Base-by-base conservation (phyloP, 2,113 vertebrate species). In the Siniperca knerii region DNA sequence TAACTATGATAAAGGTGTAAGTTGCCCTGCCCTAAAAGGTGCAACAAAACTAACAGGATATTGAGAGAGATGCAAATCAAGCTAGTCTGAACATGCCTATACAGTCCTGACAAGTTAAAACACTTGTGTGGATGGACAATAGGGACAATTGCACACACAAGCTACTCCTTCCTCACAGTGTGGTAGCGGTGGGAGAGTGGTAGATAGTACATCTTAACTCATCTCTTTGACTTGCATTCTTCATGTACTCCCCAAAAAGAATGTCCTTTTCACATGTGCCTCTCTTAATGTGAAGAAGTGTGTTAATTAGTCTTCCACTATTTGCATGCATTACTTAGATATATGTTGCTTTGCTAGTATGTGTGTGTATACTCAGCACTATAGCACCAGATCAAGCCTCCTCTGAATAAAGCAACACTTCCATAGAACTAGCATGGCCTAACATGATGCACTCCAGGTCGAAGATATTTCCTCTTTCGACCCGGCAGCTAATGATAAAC, bases 401-500 rank as follows among this genome's bases (percentile, higher is more conserved):
- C 16, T 44, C 67, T 44, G n/a, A 81, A 81, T 67, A 55, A 76
- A 80, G 35, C 68, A 48, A 46, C 21, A 57, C 48, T 83, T 78
- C 29, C 37, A 81, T 7, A 40, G 35, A 76, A 58, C 29, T 25
- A 50, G 40, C 40, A 74, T 72, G n/a, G 50, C 42, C 37, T 37
- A 52, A 70, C 54, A 46, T 50, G 60, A 62, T 74, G 58, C 57
- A 69, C 73, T 73, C 68, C 25, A 81, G 55, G 61, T 81, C 33
- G 23, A 73, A 68, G 11, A 55, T 33, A 37, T 81, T 89, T 84
- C 52, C 54, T 72, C 65, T 70, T 85, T 60, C 80, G 37, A 80
- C 75, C 71, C 21, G 66, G 66, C 60, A 46, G 75, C 16, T 66
- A 75, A 80, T 77, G 68, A 81, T 86, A 69, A 90, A 79, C 75